Percentiles rank a stretch among this genome's conserved stretches.
Evolutionary conservation across 2,797 vertebrate species (phyloP).

Genomic region (Ptychobarbus kaznakovi): DNA sequence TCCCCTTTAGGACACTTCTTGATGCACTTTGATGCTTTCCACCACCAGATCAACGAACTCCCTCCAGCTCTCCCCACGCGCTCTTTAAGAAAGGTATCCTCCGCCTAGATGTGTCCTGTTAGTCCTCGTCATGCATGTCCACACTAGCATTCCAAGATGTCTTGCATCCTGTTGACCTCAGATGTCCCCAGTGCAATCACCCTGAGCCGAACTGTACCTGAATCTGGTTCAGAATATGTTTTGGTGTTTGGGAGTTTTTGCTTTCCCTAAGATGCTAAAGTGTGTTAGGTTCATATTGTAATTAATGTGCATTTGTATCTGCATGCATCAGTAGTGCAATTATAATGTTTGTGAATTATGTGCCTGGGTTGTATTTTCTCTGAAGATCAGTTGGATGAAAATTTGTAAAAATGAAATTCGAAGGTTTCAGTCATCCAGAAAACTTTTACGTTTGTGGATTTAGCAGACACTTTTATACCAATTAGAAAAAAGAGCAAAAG

Average conservation of each 20-base stretch:
- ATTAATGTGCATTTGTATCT: slow-evolving; percentile 23
- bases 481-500: no score
- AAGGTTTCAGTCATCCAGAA: not conserved
- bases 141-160: not conserved
- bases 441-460: not conserved
- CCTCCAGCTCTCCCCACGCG: slow-evolving; percentile 94
- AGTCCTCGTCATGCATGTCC: slow-evolving; percentile 12
- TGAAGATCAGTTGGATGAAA: slow-evolving; percentile 13
- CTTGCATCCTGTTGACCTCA: not conserved
- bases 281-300: slow-evolving; percentile 6
- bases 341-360: slow-evolving; percentile 11
- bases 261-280: slow-evolving; percentile 13
- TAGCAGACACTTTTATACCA: no score
- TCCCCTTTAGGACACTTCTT: slow-evolving; percentile 89
- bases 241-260: not conserved
- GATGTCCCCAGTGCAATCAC: not conserved
- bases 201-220: not conserved
- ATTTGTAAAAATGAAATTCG: not conserved
- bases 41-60: slow-evolving; percentile 92
- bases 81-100: slow-evolving; percentile 93
- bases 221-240: not conserved
- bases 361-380: not conserved
- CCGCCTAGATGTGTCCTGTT: slow-evolving; percentile 30
- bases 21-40: slow-evolving; percentile 98
- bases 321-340: not conserved